Percentiles rank a stretch among this genome's conserved stretches.
Evolutionary conservation across 2,797 vertebrate genomes (phyloP).

Genomic region (Ceryle rudis): DNA sequence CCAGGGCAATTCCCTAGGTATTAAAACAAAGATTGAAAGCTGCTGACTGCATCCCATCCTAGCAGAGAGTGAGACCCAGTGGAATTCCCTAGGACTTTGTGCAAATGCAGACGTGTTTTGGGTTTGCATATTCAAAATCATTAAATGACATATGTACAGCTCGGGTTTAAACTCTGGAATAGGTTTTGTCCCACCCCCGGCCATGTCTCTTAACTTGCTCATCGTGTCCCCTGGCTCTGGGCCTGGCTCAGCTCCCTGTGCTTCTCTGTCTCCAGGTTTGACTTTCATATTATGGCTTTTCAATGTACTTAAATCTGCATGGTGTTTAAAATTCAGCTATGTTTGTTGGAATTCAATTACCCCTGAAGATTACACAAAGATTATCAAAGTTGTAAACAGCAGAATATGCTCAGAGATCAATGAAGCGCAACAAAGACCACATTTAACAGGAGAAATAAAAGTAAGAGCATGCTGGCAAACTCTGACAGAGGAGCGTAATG

Average conservation of each 20-base stretch:
- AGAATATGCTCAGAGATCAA: constrained; percentile 78
- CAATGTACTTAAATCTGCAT: not conserved
- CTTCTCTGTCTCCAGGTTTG: not conserved
- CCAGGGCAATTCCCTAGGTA: not conserved
- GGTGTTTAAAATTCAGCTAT: constrained; percentile 69
- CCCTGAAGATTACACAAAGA: constrained; percentile 79
- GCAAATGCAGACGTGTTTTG: not conserved
- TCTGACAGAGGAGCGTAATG: constrained; percentile 57
- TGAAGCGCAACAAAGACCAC: constrained; percentile 74
- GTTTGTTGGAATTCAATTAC: constrained; percentile 76
- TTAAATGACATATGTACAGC: not conserved
- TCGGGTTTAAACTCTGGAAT: not conserved
- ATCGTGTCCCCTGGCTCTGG: not conserved
- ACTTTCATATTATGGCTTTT: constrained; percentile 8
- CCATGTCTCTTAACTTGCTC: not conserved
- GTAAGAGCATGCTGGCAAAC: constrained; percentile 43
- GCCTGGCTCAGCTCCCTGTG: not conserved
- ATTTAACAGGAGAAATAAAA: constrained; percentile 78
- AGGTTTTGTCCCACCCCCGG: not conserved
- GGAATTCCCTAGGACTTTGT: not conserved
- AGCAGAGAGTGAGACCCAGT: not conserved
- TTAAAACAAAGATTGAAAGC: constrained; percentile 1
- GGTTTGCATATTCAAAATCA: not conserved
- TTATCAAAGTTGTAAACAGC: constrained; percentile 80
- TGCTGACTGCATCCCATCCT: not conserved